Conservation (phyloP, 92 coral and sea anemone genomes). For the Pocillopora meandrina region DNA sequence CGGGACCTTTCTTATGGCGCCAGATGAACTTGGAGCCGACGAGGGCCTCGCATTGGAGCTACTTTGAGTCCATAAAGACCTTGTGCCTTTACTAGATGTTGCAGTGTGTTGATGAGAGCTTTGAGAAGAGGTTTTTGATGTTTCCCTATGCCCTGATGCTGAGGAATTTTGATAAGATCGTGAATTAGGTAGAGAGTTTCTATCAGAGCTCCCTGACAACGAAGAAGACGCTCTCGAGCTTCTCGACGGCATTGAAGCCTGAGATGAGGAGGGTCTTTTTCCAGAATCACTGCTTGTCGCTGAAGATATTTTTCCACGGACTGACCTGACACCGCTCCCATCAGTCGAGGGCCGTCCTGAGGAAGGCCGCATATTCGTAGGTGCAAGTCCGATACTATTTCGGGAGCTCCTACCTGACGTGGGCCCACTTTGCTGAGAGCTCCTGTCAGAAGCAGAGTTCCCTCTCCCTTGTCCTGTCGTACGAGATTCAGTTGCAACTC, state of each 20-base stretch:
- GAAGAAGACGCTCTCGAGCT: slow-evolving; percentile 14
- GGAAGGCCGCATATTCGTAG: slow-evolving; percentile 6
- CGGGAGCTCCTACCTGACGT: neutral
- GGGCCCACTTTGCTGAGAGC: slow-evolving; percentile 5
- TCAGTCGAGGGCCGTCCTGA: slow-evolving; percentile 12
- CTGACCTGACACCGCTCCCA: neutral
- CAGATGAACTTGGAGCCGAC: neutral
- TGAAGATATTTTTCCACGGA: slow-evolving; percentile 1
- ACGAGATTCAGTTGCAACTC: slow-evolving; percentile 17
- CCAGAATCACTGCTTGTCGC: slow-evolving; percentile 7
- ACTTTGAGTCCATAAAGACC: neutral
- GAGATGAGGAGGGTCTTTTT: neutral
- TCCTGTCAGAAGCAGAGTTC: neutral
- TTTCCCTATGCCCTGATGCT: neutral
- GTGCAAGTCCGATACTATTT: neutral
- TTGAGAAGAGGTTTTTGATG: neutral
- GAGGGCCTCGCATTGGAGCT: slow-evolving; percentile 2
- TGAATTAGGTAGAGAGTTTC: neutral
- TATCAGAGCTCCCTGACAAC: neutral
- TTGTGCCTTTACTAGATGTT: neutral
- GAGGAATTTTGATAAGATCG: neutral
- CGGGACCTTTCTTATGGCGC: neutral
- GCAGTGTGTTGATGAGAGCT: neutral
- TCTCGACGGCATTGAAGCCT: neutral
- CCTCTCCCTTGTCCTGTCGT: slow-evolving; percentile 22